phyloP scores from a whole-genome alignment of 2,113 vertebrate genomes.

The Ranitomeya imitator region DNA sequence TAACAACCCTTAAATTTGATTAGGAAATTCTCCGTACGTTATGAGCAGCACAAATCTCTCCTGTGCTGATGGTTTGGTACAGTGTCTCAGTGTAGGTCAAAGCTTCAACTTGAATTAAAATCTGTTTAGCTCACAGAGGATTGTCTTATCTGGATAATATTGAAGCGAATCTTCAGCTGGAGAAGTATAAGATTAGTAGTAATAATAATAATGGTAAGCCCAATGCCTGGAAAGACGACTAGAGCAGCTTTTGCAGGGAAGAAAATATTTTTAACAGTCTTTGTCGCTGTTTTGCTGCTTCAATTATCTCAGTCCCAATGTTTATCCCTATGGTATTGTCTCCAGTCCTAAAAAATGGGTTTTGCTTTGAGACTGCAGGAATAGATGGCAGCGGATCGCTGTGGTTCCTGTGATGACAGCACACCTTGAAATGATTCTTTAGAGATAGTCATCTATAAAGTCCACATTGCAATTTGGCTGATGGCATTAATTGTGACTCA shows the following conservation, averaged over 20 bases:
- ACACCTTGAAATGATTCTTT: conserved; percentile 2
- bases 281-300: neutral
- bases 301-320: neutral
- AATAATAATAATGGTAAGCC: no score
- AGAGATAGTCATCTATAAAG: neutral
- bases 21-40: neutral
- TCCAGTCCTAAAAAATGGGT: conserved; percentile 27
- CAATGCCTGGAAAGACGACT: no score
- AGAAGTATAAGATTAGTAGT: no score
- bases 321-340: neutral
- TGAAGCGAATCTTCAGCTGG: neutral
- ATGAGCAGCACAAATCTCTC: neutral
- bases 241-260: no score
- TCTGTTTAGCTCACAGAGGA: neutral
- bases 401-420: conserved; percentile 37
- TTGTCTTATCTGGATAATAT: neutral
- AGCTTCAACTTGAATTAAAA: no score
- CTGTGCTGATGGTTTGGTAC: neutral
- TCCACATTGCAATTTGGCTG: neutral
- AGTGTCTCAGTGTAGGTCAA: neutral
- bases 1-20: no score
- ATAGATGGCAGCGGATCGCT: neutral
- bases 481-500: neutral
- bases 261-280: neutral
- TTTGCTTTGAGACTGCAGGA: conserved; percentile 12